A percentile compares a stretch with the other conserved stretches of the same genome.
Conservation (phyloP, 2,888 invertebrate species). For the Graphium colonna region DNA sequence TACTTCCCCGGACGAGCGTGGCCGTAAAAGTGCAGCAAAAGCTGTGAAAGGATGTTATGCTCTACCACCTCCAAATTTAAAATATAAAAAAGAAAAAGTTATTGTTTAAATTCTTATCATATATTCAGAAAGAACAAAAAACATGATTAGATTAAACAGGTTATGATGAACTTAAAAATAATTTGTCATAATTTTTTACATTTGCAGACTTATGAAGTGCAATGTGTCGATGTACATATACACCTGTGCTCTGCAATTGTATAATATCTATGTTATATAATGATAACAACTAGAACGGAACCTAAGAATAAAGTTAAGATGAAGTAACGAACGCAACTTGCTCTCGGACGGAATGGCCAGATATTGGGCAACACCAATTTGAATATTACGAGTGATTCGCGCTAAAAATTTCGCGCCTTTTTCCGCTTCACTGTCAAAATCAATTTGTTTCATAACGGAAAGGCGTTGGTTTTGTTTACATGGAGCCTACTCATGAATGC, state of each 20-base stretch:
- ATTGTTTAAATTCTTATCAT: too few relatives aligned
- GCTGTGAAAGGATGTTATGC: too few relatives aligned
- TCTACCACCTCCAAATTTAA: too few relatives aligned
- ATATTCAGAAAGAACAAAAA: too few relatives aligned
- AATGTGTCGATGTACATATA: background rate
- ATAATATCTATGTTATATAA: slow-evolving; percentile 15
- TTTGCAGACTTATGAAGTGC: background rate
- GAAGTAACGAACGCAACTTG: slow-evolving; percentile 13
- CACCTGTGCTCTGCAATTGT: background rate
- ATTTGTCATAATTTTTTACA: too few relatives aligned
- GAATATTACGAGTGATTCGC: slow-evolving; percentile 5
- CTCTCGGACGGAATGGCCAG: slow-evolving; percentile 7
- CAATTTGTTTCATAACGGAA: background rate
- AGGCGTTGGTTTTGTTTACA: background rate
- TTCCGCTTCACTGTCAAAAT: slow-evolving; percentile 5
- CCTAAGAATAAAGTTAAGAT: slow-evolving; percentile 18
- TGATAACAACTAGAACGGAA: slow-evolving; percentile 17
- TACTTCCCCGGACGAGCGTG: too few relatives aligned
- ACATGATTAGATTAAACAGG: too few relatives aligned
- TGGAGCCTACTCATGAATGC: background rate
- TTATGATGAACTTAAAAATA: too few relatives aligned
- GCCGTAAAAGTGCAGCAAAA: too few relatives aligned
- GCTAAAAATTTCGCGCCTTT: slow-evolving; percentile 7
- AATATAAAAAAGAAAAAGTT: too few relatives aligned
- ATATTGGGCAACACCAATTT: slow-evolving; percentile 11